Base-by-base conservation (phyloP, 2,113 vertebrate species). In the Apteryx owenii region DNA sequence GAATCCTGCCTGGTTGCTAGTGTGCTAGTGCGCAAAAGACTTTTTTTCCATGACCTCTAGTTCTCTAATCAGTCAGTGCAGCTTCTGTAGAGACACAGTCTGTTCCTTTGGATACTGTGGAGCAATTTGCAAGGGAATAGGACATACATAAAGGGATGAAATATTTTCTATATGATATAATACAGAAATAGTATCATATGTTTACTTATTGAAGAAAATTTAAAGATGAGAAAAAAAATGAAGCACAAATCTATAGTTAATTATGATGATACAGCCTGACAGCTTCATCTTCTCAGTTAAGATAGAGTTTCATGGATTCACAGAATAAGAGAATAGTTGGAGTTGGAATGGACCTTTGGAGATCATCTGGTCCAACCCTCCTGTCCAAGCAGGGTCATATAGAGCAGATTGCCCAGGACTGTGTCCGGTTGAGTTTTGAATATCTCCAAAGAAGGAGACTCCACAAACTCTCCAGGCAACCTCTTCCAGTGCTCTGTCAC, bases 131-230 rank as follows among this genome's bases (percentile, higher is more conserved):
- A 65, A 61, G 6, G 23, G 68, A 77, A 31, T 1, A 28, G 2
- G 6, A 12, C 16, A 22, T 21, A 58, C 0, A 0, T 10, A 56
- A 0, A 66, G 7, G 8, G 5, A 54, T 64, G 40, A 72, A 90
- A 68, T n/a, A 40, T 2, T 7, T 64, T 83, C 18, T 9, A 7
- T 68, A 21, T 28, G 17, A 17, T 61, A 33, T 28, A 78, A 42
- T 77, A 73, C 15, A 77, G 31, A 69, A 93, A 65, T 10, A 36
- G 22, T 26, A 73, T 12, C 23, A 54, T 26, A 16, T 50, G 2
- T 6, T 85, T 64, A n/a, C 13, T 65, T 61, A 21, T 9, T 81
- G 22, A 56, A 81, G 21, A 70, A 89, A 70, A 81, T 33, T 65
- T 22, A 60, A 28, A 81, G 54, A 19, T 48, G 3, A 15, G 8